Percentiles rank a stretch among this genome's conserved stretches.
These are phyloP conservation scores for Homarus americanus DNA, from an alignment of 1,140 invertebrate genomes.

Conservation along the genomic window DNA sequence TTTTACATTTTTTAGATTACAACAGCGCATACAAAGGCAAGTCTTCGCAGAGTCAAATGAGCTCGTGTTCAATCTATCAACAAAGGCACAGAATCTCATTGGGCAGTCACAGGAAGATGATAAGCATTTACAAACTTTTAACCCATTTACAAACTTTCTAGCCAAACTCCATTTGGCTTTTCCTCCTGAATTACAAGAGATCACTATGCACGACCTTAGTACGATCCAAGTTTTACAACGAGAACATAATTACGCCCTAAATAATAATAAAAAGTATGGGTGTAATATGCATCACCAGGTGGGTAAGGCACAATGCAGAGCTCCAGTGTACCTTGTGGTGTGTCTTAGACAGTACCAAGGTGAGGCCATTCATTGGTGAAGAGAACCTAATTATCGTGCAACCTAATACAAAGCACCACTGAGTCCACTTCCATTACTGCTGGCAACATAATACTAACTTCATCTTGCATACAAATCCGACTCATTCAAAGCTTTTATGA, in stretches of 20 bases:
- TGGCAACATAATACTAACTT: neutral
- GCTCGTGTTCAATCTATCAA: constrained; percentile 50
- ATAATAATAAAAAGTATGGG: neutral
- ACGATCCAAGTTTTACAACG: constrained; percentile 10
- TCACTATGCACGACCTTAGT: constrained; percentile 3
- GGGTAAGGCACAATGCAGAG: constrained; percentile 38
- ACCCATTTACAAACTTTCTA: constrained; percentile 2
- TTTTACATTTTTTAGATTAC: constrained; percentile 67
- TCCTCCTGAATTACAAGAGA: neutral
- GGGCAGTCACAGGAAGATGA: constrained; percentile 18
- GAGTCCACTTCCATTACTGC: neutral
- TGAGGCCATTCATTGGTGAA: neutral
- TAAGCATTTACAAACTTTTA: constrained; percentile 7
- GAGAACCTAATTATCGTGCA: neutral
- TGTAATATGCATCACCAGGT: neutral
- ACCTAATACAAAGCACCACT: neutral
- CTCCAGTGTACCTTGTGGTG: neutral
- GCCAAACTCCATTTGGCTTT: constrained; percentile 1
- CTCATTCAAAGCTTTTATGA: neutral
- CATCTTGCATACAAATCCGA: neutral
- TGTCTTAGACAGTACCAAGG: neutral
- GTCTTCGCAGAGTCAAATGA: constrained; percentile 48
- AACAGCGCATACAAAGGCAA: constrained; percentile 69
- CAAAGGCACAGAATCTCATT: constrained; percentile 66
- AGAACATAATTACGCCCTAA: neutral